Evolutionary conservation across 2,888 invertebrate genomes (phyloP).

Genomic region (Biston betularia): DNA sequence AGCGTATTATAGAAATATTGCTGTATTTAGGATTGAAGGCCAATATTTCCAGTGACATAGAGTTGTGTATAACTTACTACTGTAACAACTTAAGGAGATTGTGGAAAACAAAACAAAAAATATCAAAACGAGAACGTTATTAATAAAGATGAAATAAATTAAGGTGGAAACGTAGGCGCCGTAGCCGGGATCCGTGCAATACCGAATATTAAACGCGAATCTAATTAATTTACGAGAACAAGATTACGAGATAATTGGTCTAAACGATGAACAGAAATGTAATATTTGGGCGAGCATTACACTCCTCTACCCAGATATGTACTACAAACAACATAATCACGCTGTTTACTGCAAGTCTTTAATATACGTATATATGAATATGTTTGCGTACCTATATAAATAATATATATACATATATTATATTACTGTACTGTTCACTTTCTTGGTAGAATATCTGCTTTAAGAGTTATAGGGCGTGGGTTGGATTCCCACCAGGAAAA

Average conservation of each 20-base stretch:
- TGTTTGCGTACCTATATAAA: too few species aligned
- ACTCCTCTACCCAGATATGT: too few species aligned
- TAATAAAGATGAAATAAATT: constrained; percentile 33
- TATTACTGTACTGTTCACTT: too few species aligned
- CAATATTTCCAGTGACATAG: too few species aligned
- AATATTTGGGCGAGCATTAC: constrained; percentile 17
- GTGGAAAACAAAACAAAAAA: constrained; percentile 1
- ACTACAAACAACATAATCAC: too few species aligned
- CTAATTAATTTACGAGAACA: constrained; percentile 59
- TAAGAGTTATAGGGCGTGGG: too few species aligned
- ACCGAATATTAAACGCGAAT: constrained; percentile 49
- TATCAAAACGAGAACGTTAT: constrained; percentile 18
- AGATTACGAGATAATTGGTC: constrained; percentile 52
- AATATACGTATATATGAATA: too few species aligned
- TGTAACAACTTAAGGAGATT: background rate
- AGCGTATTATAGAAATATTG: too few species aligned
- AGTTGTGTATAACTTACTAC: background rate
- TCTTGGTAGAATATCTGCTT: too few species aligned
- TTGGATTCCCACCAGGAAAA: too few species aligned
- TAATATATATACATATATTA: too few species aligned
- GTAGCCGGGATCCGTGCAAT: constrained; percentile 29
- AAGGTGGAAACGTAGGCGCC: constrained; percentile 40
- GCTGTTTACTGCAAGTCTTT: background rate
- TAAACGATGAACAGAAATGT: constrained; percentile 32
- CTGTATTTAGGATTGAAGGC: too few species aligned